Evolutionary conservation across 2,888 invertebrate genomes (phyloP), one percentile per base, ranked within the genome.

Genomic region (Dryobota labecula): DNA sequence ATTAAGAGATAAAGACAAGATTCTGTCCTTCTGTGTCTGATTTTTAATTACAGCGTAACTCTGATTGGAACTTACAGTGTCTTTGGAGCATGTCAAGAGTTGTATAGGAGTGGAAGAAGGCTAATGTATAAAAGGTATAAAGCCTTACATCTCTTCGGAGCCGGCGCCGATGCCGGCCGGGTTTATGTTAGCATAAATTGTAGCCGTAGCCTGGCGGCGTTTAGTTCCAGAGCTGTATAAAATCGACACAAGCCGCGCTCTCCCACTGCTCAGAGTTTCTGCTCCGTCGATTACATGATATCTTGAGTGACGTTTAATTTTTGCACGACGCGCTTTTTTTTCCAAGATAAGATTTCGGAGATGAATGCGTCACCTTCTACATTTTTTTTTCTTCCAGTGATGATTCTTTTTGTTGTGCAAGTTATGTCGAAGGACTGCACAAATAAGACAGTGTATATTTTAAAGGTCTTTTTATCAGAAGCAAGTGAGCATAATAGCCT

Each of bases 231-330:
- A 86, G 79, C 80, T 84, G 87, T 87, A 89, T 89, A 89, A 90
- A 92, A 92, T 91, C 90, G 90, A 91, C 90, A 89, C 90, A 90
- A 89, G 91, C 90, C 86, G 89, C 88, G 90, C 86, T 87, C 88
- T 90, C 88, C 84, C 88, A 82, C 88, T 89, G 90, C 89, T 88
- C 74, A 63, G 80, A 73, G 76, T 79, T 79, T 92, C 89, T 90
- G 91, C 92, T 91, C 88, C 89, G 92, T 86, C 91, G 90, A 89
- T 88, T 91, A 87, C 89, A 89, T 92, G 91, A 93, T 92, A 90
- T 89, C 90, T 80, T 90, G 92, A 93, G 88, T 93, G 93, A 93
- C 92, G 90, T 93, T 94, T 91, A 91, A 94, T 94, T 92, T 94
- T 93, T 94, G 88, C 90, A 87, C 88, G 87, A 87, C 66, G 38